Evolutionary conservation across 2,888 invertebrate species (phyloP), one percentile per base, ranked within the genome.

Genomic region (Thecophora atra): DNA sequence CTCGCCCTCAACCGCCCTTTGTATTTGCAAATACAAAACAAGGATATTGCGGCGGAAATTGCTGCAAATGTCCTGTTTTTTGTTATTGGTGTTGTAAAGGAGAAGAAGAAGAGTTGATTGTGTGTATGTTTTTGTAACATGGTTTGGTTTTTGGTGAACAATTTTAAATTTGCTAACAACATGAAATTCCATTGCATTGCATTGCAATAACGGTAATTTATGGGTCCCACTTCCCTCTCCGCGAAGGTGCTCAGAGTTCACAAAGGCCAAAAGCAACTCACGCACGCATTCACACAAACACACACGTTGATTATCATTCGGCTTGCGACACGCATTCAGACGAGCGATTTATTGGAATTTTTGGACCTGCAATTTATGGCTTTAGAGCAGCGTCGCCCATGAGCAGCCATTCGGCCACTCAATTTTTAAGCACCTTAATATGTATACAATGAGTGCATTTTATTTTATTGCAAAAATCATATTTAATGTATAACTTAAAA

Each of bases 11-110:
- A 47, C 11, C 17, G 47, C 17, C 47, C 47, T 47, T 1, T 47
- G 37, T 11, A 37, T 37, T n/a, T 19, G 26, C 17, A 58, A 15
- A 19, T 7, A 54, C 19, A 30, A 63, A 58, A 37, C 37, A 37
- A 71, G 71, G 71, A 71, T 71, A 71, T 71, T 71, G 71, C 60
- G n/a, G 24, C 54, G 71, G 71, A 71, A 65, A 71, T 71, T 65
- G 71, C 58, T 65, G 42, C 37, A 47, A 71, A 47, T 37, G 64
- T 37, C 24, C 64, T 71, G 26, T 44, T 58, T 71, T n/a, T n/a
- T n/a, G n/a, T n/a, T 65, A 65, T 56, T 71, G 64, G 21, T 65
- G 26, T 28, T 65, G 51, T 24, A 13, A 13, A 6, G 15, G 44
- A 37, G 11, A 8, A 37, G 2, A 64, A 15, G 19, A 21, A 19